Evolutionary conservation across 1,140 invertebrate genomes (phyloP).

Genomic region (Dendrolimus punctatus): DNA sequence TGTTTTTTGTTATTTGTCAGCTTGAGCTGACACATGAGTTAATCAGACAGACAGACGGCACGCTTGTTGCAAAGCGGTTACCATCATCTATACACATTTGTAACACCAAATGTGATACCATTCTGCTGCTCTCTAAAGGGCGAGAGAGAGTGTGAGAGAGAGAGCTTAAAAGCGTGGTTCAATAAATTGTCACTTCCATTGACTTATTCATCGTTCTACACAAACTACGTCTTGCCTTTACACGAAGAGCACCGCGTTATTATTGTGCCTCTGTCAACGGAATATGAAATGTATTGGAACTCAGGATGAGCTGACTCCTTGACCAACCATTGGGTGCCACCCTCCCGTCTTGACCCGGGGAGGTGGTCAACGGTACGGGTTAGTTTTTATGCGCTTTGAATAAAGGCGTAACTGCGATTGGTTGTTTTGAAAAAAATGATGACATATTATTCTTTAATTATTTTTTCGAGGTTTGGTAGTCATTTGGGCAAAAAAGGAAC

Average conservation of each 20-base stretch:
- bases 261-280: slow-evolving; percentile 70
- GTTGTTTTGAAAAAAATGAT: slow-evolving; percentile 1
- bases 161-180: no score
- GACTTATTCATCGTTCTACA: slow-evolving; percentile 23
- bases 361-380: slow-evolving; percentile 33
- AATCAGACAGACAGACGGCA: no score
- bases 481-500: no score
- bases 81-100: no score
- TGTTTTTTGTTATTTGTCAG: no score
- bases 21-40: no score
- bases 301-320: slow-evolving; percentile 56
- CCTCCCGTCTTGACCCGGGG: slow-evolving; percentile 46
- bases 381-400: slow-evolving; percentile 13
- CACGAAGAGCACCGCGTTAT: slow-evolving; percentile 54
- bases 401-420: slow-evolving; percentile 13
- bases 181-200: slow-evolving; percentile 18
- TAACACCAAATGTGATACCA: no score
- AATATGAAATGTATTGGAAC: slow-evolving; percentile 71
- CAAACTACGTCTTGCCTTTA: slow-evolving; percentile 67
- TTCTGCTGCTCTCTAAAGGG: no score
- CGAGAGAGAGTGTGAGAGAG: no score
- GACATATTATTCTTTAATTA: no score
- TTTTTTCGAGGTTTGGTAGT: no score
- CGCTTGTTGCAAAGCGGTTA: no score
- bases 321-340: slow-evolving; percentile 25